These are phyloP conservation scores for Zoanthus gigantus DNA, from an alignment of 92 coral and sea anemone species.

Conservation along the genomic window DNA sequence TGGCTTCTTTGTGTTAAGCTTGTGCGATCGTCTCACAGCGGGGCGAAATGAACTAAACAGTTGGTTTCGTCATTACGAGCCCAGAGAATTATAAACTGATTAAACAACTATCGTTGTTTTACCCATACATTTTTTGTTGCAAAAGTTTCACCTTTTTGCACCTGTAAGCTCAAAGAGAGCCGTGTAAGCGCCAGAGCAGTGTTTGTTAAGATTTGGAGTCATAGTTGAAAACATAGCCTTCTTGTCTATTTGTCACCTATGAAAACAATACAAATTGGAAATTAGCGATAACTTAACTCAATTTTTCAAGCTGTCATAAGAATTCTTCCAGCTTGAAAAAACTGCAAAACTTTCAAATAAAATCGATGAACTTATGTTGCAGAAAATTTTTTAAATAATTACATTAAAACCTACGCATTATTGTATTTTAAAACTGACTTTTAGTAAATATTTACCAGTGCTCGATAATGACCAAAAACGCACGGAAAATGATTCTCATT, in stretches of 20 bases:
- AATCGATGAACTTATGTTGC: no score
- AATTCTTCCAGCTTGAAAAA: no score
- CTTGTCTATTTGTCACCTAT: conserved; percentile 18
- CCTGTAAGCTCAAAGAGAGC: conserved; percentile 33
- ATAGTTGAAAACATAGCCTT: background rate
- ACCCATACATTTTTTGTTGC: conserved; percentile 21
- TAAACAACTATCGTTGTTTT: conserved; percentile 6
- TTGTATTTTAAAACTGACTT: no score
- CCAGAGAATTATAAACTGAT: conserved; percentile 14
- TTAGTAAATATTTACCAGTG: background rate
- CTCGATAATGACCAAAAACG: background rate
- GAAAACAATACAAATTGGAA: conserved; percentile 27
- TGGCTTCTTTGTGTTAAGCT: background rate
- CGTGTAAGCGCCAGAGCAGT: background rate
- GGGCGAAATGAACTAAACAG: conserved; percentile 47
- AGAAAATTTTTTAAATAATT: no score
- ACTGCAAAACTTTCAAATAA: no score
- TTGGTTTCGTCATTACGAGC: conserved; percentile 23
- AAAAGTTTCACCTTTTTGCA: conserved; percentile 9
- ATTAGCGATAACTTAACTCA: background rate
- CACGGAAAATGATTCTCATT: background rate
- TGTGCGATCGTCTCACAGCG: conserved; percentile 29
- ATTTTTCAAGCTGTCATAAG: background rate
- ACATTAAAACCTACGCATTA: no score
- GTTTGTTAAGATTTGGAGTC: background rate